A percentile compares a stretch with the other conserved stretches of the same genome.
These are phyloP conservation scores for Reticulitermes lucifugus DNA, from an alignment of 2,888 invertebrate genomes.

Conservation along the genomic window DNA sequence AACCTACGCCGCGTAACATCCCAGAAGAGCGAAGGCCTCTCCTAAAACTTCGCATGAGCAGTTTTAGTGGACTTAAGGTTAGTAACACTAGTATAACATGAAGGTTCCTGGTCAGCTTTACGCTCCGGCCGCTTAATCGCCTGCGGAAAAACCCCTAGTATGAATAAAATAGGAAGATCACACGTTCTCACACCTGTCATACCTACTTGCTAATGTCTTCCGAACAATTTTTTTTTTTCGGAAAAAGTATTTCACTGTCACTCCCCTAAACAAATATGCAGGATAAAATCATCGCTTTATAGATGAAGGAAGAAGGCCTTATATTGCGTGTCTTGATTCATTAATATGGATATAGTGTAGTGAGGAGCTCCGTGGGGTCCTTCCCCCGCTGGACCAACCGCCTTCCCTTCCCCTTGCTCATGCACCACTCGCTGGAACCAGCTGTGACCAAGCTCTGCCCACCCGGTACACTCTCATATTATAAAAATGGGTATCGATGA, in stretches of 20 bases:
- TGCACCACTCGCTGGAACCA: constrained; percentile 22
- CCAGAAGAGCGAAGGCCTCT: too few species aligned
- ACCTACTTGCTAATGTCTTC: neutral
- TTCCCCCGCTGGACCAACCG: constrained; percentile 13
- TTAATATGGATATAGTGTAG: constrained; percentile 34
- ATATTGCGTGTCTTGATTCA: constrained; percentile 33
- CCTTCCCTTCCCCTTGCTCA: neutral
- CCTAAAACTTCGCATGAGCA: too few species aligned
- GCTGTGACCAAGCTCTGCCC: constrained; percentile 38
- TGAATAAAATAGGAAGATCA: too few species aligned
- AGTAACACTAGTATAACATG: too few species aligned
- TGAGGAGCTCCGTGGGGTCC: constrained; percentile 22
- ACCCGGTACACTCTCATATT: constrained; percentile 13
- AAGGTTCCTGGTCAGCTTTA: too few species aligned
- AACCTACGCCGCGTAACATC: too few species aligned
- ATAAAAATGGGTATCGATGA: neutral
- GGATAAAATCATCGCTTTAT: neutral
- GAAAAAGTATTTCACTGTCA: neutral
- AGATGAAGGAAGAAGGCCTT: neutral
- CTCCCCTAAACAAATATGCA: neutral
- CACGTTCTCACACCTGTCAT: neutral
- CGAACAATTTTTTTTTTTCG: neutral
- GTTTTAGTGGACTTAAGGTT: too few species aligned
- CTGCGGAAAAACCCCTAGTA: too few species aligned
- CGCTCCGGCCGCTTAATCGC: too few species aligned